Percentiles rank a stretch among this genome's conserved stretches.
These are phyloP conservation scores for Dusona sp. DNA, from an alignment of 2,888 invertebrate genomes.

Conservation along the genomic window DNA sequence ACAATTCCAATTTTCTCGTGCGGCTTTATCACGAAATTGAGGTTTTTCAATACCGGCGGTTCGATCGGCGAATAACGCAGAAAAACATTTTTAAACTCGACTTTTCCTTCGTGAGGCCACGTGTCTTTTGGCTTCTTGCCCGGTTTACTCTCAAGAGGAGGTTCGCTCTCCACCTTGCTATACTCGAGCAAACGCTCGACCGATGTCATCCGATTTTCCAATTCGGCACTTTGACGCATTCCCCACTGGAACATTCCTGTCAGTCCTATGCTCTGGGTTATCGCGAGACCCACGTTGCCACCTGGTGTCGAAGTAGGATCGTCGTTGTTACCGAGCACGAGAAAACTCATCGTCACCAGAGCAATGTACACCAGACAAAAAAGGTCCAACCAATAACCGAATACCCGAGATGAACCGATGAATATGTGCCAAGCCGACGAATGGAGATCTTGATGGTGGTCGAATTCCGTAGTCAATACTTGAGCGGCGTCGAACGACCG, in stretches of 20 bases:
- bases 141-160: conserved; percentile 88
- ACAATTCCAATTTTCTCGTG: conserved; percentile 90
- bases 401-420: conserved; percentile 95
- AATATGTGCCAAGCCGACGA: conserved; percentile 97
- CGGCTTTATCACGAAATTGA: conserved; percentile 88
- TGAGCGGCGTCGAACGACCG: conserved; percentile 94
- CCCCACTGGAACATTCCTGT: conserved; percentile 95
- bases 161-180: conserved; percentile 89
- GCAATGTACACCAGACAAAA: conserved; percentile 95
- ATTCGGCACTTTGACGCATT: conserved; percentile 93
- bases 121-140: conserved; percentile 88
- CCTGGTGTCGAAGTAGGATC: conserved; percentile 85
- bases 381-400: conserved; percentile 96
- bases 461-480: conserved; percentile 92
- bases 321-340: conserved; percentile 86
- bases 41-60: conserved; percentile 90
- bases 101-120: conserved; percentile 91
- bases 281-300: conserved; percentile 92
- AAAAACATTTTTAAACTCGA: conserved; percentile 89
- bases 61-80: conserved; percentile 91
- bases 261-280: conserved; percentile 92
- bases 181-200: conserved; percentile 91
- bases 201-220: conserved; percentile 91
- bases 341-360: conserved; percentile 94
- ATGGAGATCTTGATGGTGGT: conserved; percentile 93